Evolutionary conservation across 64 coral and sea anemone genomes (phyloP), one percentile per base, ranked within the genome.

Genomic region (Porites lutea): DNA sequence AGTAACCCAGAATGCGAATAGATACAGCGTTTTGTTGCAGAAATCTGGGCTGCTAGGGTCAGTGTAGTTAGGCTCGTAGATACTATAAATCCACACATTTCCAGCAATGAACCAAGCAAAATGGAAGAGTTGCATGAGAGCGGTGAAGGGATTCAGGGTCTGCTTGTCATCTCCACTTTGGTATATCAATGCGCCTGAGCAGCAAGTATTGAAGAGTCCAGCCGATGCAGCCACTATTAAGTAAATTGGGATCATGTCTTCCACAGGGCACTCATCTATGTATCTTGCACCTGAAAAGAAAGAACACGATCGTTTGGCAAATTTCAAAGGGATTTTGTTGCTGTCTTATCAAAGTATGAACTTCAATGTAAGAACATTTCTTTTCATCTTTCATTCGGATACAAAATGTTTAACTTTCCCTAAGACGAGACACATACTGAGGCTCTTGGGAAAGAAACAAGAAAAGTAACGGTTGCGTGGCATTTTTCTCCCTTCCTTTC

Each of bases 221-320:
- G 66, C 75, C 7, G 72, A 62, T 55, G 82, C 91, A 59, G 58
- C 72, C 3, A 93, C 91, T 7, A 93, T 93, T 48, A 93, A 19
- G 61, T 93, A 93, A 48, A 87, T 59, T 3, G 91, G 91, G 86
- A 93, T 93, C 63, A 87, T 71, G 3, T 6, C 3, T 43, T 93
- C 90, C 2, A 87, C 82, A 1, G 59, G 62, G 27, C 90, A 92
- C 16, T 87, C 61, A 19, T 92, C 87, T 51, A 79, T 89, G 14
- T 89, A 79, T 18, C 66, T 16, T 14, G 60, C 88, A 48, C 88
- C 88, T 89, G 65, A 4, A 79, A 15, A 50, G 51, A 19, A 16
- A 69, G n/a, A 63, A 57, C 27, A 37, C 27, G 27, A 37, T 37
- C 27, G 27, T 37, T 37, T 37, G 27, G 27, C 27, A 0, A 37